A percentile compares a stretch with the other conserved stretches of the same genome.
Evolutionary conservation across 2,797 vertebrate genomes (phyloP).

Genomic region (Momotus momota): DNA sequence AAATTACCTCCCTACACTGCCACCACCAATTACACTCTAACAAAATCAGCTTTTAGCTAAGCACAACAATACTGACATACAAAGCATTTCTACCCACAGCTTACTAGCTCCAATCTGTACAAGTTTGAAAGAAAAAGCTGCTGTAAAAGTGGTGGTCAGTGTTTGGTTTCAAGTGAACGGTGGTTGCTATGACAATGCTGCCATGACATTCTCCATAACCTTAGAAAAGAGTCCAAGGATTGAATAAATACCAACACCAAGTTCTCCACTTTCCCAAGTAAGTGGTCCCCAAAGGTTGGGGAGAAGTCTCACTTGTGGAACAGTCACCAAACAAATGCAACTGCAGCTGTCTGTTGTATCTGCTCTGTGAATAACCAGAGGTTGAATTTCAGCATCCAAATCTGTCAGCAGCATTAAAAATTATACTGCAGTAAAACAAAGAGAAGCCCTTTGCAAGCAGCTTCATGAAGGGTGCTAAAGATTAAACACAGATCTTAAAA

Average conservation of each 20-base stretch:
- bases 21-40: not conserved
- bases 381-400: constrained; percentile 7
- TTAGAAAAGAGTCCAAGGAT: not conserved
- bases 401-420: not conserved
- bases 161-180: not conserved
- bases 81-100: not conserved
- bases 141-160: not conserved
- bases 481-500: not conserved
- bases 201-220: not conserved
- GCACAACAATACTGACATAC: not conserved
- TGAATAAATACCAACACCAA: not conserved
- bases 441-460: not conserved
- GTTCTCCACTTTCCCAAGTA: not conserved
- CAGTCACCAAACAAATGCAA: not conserved
- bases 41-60: not conserved
- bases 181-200: not conserved
- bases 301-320: not conserved
- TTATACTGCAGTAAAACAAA: not conserved
- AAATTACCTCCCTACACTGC: not conserved
- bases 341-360: not conserved
- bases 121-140: not conserved
- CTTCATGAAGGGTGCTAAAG: not conserved
- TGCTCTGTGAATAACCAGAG: not conserved
- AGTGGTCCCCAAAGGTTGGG: not conserved
- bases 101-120: not conserved